phyloP scores from a whole-genome alignment of 2,113 vertebrate species.

The Calidris pugnax region DNA sequence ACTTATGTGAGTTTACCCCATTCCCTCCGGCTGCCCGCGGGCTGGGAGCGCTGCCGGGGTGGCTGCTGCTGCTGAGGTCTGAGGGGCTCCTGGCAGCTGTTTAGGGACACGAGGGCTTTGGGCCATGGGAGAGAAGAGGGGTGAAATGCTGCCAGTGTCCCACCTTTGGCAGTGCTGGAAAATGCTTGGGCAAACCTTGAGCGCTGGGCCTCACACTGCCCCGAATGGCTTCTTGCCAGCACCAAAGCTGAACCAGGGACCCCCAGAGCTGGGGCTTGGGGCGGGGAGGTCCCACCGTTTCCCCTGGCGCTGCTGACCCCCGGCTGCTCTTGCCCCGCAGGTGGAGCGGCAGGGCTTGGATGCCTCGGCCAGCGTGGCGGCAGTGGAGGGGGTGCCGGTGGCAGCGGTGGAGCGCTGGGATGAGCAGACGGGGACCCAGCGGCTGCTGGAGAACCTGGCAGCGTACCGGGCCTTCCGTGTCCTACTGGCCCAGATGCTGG shows the following conservation, averaged over 20 bases:
- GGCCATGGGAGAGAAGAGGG: accelerated
- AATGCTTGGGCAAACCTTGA: accelerated
- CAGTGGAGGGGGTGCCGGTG: slow-evolving; percentile 58
- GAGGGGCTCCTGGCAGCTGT: neutral
- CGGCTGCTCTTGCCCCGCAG: neutral
- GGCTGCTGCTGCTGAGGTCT: accelerated
- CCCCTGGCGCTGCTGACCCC: neutral
- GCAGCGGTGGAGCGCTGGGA: slow-evolving; percentile 67
- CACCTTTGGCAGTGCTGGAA: accelerated
- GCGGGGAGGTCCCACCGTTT: accelerated
- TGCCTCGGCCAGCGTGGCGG: slow-evolving; percentile 44
- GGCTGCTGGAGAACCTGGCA: slow-evolving; percentile 71
- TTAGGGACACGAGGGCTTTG: accelerated
- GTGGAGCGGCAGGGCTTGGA: slow-evolving; percentile 71
- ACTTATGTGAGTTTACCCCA: slow-evolving; percentile 67
- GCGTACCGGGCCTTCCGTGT: slow-evolving; percentile 73
- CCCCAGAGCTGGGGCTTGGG: accelerated
- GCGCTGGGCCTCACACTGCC: accelerated
- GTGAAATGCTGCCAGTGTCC: accelerated
- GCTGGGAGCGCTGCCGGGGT: accelerated
- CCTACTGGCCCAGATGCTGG: slow-evolving; percentile 72
- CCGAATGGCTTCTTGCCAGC: accelerated
- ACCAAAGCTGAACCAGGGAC: accelerated
- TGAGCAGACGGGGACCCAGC: slow-evolving; percentile 66
- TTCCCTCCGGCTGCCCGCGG: accelerated